phyloP scores from a whole-genome alignment of 30 jellyfish, hydroid and myxozoan species.

The Aurelia aurita complex sp. Pacific region DNA sequence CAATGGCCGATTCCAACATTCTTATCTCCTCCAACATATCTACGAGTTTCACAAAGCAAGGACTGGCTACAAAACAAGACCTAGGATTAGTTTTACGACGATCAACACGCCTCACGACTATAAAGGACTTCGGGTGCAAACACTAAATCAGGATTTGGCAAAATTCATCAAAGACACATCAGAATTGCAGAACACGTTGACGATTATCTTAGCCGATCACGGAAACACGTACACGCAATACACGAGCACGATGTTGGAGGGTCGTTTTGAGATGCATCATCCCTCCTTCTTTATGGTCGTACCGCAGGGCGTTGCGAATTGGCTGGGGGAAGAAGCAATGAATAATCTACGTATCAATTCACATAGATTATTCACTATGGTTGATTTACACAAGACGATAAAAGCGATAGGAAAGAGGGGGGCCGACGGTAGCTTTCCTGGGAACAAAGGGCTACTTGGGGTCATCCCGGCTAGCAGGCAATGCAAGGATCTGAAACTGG shows the following conservation, averaged over 20 bases:
- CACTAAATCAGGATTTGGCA: constrained; percentile 74
- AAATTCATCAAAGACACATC: constrained; percentile 51
- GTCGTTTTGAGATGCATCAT: constrained; percentile 89
- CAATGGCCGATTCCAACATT: constrained; percentile 83
- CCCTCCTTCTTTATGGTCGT: constrained; percentile 87
- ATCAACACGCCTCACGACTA: constrained; percentile 87
- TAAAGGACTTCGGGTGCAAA: constrained; percentile 82
- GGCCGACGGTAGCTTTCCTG: background rate
- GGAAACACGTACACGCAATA: constrained; percentile 88
- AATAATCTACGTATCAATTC: constrained; percentile 63
- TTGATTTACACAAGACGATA: constrained; percentile 75
- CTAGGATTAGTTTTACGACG: constrained; percentile 62
- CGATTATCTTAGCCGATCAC: constrained; percentile 90
- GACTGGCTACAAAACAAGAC: background rate
- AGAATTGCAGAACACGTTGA: constrained; percentile 60
- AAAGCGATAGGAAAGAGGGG: constrained; percentile 20
- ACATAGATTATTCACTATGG: constrained; percentile 70
- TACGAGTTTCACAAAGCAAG: constrained; percentile 17
- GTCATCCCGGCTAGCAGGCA: constrained; percentile 49
- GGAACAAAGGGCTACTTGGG: constrained; percentile 46
- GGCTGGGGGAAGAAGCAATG: constrained; percentile 73
- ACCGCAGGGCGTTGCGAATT: constrained; percentile 61
- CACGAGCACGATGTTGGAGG: constrained; percentile 75
- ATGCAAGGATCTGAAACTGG: constrained; percentile 74
- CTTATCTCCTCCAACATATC: constrained; percentile 58